Evolutionary conservation across 2,113 vertebrate species (phyloP).

Genomic region (Limanda limanda): DNA sequence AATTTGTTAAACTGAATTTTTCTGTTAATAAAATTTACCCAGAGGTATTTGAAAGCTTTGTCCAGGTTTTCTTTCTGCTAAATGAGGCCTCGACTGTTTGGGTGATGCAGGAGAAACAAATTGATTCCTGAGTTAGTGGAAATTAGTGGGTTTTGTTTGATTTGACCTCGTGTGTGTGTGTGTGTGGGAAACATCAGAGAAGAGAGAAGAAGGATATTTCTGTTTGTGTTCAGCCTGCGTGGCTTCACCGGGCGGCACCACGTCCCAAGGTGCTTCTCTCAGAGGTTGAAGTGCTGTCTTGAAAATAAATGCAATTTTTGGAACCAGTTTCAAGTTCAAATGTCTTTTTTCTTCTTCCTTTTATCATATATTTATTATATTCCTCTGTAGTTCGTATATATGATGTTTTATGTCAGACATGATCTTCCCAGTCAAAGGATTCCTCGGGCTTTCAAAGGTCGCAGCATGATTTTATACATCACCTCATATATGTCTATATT

Average conservation of each 20-base stretch:
- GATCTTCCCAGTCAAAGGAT: neutral
- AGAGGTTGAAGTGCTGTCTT: conserved; percentile 2
- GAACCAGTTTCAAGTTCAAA: neutral
- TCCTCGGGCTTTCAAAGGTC: neutral
- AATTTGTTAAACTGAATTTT: conserved; percentile 44
- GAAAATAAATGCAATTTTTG: conserved; percentile 9
- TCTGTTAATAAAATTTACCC: conserved; percentile 38
- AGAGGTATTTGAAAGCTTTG: conserved; percentile 35
- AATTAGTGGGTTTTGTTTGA: neutral
- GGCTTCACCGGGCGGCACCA: neutral
- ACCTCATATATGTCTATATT: neutral
- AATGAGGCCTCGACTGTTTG: conserved; percentile 23
- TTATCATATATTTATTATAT: neutral
- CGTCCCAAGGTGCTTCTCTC: conserved; percentile 19
- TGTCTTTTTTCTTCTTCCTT: neutral
- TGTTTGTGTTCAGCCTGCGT: neutral
- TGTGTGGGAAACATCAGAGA: neutral
- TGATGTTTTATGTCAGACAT: neutral
- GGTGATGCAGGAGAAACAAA: neutral
- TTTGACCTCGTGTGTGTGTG: conserved; percentile 31
- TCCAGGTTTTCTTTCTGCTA: conserved; percentile 19
- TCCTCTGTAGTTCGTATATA: neutral
- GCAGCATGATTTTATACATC: neutral
- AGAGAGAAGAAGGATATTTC: neutral
- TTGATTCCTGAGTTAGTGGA: neutral